phyloP scores from a whole-genome alignment of 2,113 vertebrate species.

The Nannospalax galili region DNA sequence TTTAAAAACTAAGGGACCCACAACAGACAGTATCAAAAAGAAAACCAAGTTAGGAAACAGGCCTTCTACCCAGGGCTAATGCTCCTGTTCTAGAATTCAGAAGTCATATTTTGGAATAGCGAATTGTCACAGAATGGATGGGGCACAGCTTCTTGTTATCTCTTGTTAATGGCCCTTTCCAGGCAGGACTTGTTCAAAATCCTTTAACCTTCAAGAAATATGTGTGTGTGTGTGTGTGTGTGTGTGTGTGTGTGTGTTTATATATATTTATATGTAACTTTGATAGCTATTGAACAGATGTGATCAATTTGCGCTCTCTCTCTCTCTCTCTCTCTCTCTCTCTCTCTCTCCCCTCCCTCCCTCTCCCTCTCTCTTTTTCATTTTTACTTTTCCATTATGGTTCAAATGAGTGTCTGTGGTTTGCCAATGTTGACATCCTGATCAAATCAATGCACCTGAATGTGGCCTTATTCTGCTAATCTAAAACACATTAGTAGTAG shows the following conservation, averaged over 20 bases:
- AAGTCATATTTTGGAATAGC: constrained; percentile 55
- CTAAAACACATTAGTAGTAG: constrained; percentile 84
- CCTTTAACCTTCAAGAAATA: constrained; percentile 62
- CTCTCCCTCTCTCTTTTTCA: too few relatives aligned
- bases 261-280: too few relatives aligned
- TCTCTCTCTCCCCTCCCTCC: background rate
- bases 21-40: background rate
- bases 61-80: constrained; percentile 45
- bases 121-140: constrained; percentile 58
- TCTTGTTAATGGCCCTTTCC: background rate
- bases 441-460: constrained; percentile 85
- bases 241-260: constrained; percentile 62
- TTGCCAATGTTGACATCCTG: constrained; percentile 83
- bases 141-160: constrained; percentile 12
- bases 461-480: constrained; percentile 83
- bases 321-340: background rate
- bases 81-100: constrained; percentile 62
- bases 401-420: constrained; percentile 72
- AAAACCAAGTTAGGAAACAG: constrained; percentile 68
- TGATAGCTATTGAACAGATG: background rate
- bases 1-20: background rate
- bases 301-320: background rate
- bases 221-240: constrained; percentile 62
- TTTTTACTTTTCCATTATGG: background rate
- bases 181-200: constrained; percentile 47